Evolutionary conservation across 1,140 invertebrate genomes (phyloP), one percentile per base, ranked within the genome.

Genomic region (Trichonephila clavata): DNA sequence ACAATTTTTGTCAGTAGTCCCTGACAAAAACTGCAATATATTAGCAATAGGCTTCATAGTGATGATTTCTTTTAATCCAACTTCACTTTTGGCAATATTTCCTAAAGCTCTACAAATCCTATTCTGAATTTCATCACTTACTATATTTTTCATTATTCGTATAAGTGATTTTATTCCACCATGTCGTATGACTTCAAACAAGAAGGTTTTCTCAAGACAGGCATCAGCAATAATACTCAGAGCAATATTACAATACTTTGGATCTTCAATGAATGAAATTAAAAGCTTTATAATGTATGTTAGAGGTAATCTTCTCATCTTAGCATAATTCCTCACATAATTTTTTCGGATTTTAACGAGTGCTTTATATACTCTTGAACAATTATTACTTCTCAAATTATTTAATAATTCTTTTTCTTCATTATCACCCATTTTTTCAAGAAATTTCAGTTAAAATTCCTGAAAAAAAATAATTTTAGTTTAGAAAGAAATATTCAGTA

Each of bases 21-120:
- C 43, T 39, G 65, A 87, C 61, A 94, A 68, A 92, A 94, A 94
- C 16, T 88, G 71, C 6, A 94, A 39, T 39, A 94, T 65, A 10
- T 71, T 63, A 60, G 90, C 32, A 27, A 94, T 43, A 32, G 68
- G 61, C 14, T 87, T 43, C n/a, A 59, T 27, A 59, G 32, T 50
- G 59, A 86, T 83, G 59, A 92, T 39, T 24, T 39, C 39, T 24
- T 84, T 71, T 24, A 88, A 43, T 43, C 93, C 93, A 13, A 59
- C 13, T 20, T 87, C 43, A 63, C 16, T 63, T 20, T 91, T 60
- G 13, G 94, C 94, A 20, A 94, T 91, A 81, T 94, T 94, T 18
- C 86, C 94, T 57, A 94, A 88, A n/a, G 94, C 94, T 43, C 94
- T 86, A 63, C 94, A 94, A 10, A 88, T 88, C 83, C 94, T 71